Evolutionary conservation across 2,113 vertebrate genomes (phyloP), one percentile per base, ranked within the genome.

Genomic region (Ptyas mucosa): DNA sequence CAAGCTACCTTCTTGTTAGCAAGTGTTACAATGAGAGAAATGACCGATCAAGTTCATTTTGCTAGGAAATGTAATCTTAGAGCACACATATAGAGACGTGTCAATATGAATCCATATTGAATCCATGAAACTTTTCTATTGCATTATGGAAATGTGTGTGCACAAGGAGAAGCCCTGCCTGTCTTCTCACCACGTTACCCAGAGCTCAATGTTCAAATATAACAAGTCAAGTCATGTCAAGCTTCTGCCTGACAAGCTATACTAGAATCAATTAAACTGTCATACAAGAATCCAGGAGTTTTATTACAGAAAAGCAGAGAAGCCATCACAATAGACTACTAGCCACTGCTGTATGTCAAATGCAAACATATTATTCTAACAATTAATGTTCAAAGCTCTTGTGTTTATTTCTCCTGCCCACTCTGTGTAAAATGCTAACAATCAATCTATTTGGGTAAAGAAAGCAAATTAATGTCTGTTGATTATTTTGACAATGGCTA

Each of bases 31-130:
- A 39, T 0, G 0, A 54, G 23, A 29, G 0, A 26, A 2, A 85
- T 12, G 90, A 58, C 93, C 49, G 91, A 92, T 91, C 86, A 61
- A 51, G n/a, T 86, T 86, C 46, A 93, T 46, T 39, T 58, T 95
- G 87, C 91, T 54, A 58, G 49, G 26, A 87, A 53, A 57, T 57
- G 0, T 54, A 58, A 10, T 14, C 54, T 85, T 87, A 51, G 24
- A 29, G 18, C 29, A 2, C 8, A 75, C 15, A 6, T 46, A 89
- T 29, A 15, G 54, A 87, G 23, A 9, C 1, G 9, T 26, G 49
- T 54, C 2, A 11, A 20, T 43, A 52, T 52, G 52, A 12, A 52
- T 52, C 52, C 52, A 52, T 52, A 52, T 52, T 29, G 15, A 88
- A 88, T 20, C 20, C 34, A 39, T 24, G n/a, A 23, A 61, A 11